Base-by-base conservation (phyloP, 2,888 invertebrate genomes). In the Bellardia bayeri region DNA sequence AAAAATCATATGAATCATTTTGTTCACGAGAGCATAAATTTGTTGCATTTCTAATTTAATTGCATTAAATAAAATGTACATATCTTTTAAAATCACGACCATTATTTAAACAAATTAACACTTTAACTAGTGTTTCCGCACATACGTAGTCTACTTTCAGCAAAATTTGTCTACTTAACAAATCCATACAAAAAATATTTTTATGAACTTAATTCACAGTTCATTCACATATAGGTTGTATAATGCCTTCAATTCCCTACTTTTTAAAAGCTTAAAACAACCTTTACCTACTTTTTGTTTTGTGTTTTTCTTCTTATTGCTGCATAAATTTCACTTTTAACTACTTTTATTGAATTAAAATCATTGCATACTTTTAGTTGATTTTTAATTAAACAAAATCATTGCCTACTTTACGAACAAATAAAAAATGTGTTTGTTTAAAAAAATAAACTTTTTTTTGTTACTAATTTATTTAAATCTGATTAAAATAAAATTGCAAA, bases 311-410 rank as follows among this genome's bases (percentile, higher is more conserved):
- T 30, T 4, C 0, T 30, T 33, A 6, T 37, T 37, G 37, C 16
- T 33, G 30, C 68, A 33, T n/a, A 16, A 7, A 6, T 33, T 64
- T 40, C 9, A 64, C 30, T 42, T 56, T 54, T 3, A 54, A 11
- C 33, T 33, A 68, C 63, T 76, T 79, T 61, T 5, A 61, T 14
- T 68, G 33, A 61, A 56, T 23, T 42, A 51, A 61, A 72, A 51
- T 51, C 74, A 69, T 69, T n/a, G 79, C 80, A 74, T 85, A 80
- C 74, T 85, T 85, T 85, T 80, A 85, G 85, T 68, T 80, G 61
- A 33, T 54, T 54, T 78, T 85, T 80, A 85, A 80, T 80, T 80
- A 85, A 80, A 75, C 51, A 42, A 80, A 80, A 69, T 80, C 74
- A 85, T 54, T 80, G 80, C 80, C 80, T 80, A 80, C 74, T 80